Conservation (phyloP, 2,797 vertebrate species). For the Mionectes olivaceus region DNA sequence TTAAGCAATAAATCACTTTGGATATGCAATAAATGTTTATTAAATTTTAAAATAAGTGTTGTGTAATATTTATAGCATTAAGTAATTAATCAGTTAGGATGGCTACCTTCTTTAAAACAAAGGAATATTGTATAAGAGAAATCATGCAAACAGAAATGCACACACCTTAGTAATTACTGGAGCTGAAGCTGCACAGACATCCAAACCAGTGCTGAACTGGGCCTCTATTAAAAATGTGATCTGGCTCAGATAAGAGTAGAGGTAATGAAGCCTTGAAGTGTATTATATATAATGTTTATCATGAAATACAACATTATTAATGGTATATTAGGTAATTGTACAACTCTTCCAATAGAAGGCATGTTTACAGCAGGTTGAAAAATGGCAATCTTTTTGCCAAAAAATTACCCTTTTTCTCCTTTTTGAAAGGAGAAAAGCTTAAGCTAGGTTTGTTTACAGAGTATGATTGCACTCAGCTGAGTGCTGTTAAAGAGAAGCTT, state of each 20-base stretch:
- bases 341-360: not conserved
- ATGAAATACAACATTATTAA: not conserved
- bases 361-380: not conserved
- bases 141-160: not conserved
- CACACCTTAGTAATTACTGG: not conserved
- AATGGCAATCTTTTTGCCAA: not conserved
- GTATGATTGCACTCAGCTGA: not conserved
- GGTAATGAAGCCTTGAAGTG: not conserved
- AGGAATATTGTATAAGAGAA: not conserved
- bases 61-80: not conserved
- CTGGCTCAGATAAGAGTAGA: not conserved
- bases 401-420: not conserved
- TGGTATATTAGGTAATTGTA: not conserved
- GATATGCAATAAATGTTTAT: not conserved
- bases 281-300: not conserved
- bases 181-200: not conserved
- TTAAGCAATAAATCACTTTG: not conserved
- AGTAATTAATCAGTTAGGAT: not conserved
- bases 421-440: not conserved
- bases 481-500: not conserved
- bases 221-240: not conserved
- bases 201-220: not conserved
- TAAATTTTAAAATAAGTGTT: not conserved
- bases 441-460: not conserved
- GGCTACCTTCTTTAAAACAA: not conserved